Evolutionary conservation across 2,113 vertebrate genomes (phyloP), one percentile per base, ranked within the genome.

Genomic region (Corythornis vintsioides): DNA sequence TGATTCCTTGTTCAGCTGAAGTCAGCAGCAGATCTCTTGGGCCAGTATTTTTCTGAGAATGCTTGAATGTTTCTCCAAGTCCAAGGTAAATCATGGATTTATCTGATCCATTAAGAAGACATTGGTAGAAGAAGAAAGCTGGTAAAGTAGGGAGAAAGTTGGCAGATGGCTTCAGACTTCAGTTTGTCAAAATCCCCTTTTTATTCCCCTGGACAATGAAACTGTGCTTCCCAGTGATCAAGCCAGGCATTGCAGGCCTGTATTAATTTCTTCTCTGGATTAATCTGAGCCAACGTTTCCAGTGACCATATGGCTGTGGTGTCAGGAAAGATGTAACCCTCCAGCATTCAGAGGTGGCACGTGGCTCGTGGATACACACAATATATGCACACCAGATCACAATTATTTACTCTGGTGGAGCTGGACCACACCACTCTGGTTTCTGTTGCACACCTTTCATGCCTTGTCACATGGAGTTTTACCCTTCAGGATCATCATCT

Each of bases 191-290:
- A 89, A 77, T 67, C 45, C 22, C 7, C 20, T 63, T 86, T 92
- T 80, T 70, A 38, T 80, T 82, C n/a, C 40, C 29, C 16, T 33
- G 8, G 64, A 73, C 93, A 76, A 29, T 59, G 74, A 48, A 29
- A 20, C 59, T 63, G 53, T 73, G 64, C 74, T 81, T 81, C 13
- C 4, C 31, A 70, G 47, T 76, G 60, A 59, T 57, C 63, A 55
- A 64, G 31, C 65, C 31, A 26, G 50, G 66, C 56, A 6, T 53
- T 81, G 13, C 56, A 57, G 53, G 63, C 24, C 74, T 76, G 50
- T 53, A 17, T 70, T 89, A 48, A 73, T 80, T 85, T 85, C 14
- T 78, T 74, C 43, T 67, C 72, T 48, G 82, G 55, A 75, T 88
- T 90, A 77, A 76, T 83, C 79, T 43, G 61, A 33, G 52, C 20